Evolutionary conservation across 2,888 invertebrate genomes (phyloP).

Genomic region (Celastrina argiolus): DNA sequence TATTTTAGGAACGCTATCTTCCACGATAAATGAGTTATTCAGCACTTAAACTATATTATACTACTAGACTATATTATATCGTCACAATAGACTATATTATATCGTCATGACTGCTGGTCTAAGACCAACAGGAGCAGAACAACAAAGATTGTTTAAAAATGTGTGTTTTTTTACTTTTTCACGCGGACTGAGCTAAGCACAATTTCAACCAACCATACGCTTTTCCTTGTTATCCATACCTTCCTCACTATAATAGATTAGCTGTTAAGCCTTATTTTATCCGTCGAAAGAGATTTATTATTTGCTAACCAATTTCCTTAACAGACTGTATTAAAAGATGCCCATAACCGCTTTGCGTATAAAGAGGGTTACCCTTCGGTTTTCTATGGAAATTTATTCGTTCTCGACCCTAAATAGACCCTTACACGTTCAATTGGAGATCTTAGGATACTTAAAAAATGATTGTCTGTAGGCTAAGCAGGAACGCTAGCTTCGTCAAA

Average conservation of each 20-base stretch:
- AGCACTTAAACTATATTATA: too few species aligned
- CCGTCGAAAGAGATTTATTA: constrained; percentile 3
- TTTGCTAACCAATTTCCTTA: neutral
- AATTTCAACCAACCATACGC: neutral
- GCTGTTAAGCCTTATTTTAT: neutral
- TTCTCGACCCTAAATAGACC: constrained; percentile 26
- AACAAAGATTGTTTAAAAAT: too few species aligned
- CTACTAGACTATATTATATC: too few species aligned
- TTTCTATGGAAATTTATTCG: constrained; percentile 26
- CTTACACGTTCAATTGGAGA: constrained; percentile 22
- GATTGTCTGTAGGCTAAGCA: too few species aligned
- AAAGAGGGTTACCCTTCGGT: constrained; percentile 23
- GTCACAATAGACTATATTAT: too few species aligned
- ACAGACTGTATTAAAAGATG: constrained; percentile 15
- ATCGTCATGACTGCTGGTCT: too few species aligned
- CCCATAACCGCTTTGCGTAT: constrained; percentile 2
- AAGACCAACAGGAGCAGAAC: too few species aligned
- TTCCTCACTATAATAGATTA: neutral
- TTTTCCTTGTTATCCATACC: constrained; percentile 3
- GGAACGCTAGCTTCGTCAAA: too few species aligned
- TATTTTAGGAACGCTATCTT: too few species aligned
- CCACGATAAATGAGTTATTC: too few species aligned
- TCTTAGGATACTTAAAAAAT: neutral
- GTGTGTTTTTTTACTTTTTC: too few species aligned
- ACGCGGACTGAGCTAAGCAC: too few species aligned